phyloP scores from a whole-genome alignment of 2,113 vertebrate genomes.

The Actinemys pallida region DNA sequence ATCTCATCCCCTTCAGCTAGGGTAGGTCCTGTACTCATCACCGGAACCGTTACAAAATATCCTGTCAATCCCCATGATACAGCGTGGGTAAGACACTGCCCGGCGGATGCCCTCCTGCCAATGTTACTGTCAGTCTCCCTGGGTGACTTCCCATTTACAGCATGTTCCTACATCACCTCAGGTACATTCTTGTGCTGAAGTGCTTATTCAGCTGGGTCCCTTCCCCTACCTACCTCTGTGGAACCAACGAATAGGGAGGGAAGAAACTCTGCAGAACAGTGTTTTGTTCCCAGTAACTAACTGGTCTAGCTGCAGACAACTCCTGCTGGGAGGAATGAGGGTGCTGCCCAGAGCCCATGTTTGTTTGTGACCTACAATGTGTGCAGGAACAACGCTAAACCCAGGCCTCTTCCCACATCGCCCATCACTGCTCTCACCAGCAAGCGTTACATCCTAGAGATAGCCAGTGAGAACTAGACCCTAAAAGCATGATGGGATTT shows the following conservation, averaged over 20 bases:
- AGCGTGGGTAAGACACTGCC: neutral
- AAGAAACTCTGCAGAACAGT: neutral
- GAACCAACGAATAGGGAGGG: neutral
- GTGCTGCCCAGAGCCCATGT: fast-evolving
- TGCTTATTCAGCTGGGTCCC: fast-evolving
- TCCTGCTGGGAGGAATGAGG: neutral
- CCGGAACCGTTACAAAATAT: neutral
- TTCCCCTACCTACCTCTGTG: neutral
- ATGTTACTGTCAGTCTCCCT: neutral
- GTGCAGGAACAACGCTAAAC: fast-evolving
- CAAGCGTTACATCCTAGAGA: neutral
- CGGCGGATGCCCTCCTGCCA: neutral
- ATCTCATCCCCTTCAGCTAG: conserved; percentile 17
- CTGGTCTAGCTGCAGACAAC: neutral
- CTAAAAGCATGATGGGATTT: fast-evolving
- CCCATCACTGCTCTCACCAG: neutral
- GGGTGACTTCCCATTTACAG: neutral
- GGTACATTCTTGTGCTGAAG: neutral
- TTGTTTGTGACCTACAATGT: neutral
- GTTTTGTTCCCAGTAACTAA: neutral
- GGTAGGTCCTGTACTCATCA: neutral
- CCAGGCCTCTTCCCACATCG: neutral
- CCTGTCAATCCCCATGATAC: neutral
- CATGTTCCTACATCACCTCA: neutral
- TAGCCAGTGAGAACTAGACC: neutral